phyloP scores from a whole-genome alignment of 2,113 vertebrate species.

The Mormyrus iriodes region DNA sequence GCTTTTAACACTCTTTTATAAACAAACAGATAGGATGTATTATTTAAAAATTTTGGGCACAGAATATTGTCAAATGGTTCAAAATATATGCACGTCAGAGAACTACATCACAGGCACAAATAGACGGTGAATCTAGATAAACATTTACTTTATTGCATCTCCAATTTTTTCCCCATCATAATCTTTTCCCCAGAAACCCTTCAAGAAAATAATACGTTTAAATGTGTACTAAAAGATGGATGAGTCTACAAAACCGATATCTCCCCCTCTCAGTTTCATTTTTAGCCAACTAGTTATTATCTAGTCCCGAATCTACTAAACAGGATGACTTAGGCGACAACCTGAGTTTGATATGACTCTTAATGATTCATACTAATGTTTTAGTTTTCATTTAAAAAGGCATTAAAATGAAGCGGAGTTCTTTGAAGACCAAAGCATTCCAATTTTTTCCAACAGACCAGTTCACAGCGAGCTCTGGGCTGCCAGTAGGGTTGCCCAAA shows the following conservation, averaged over 20 bases:
- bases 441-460: constrained; percentile 97
- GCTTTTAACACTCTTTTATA: background rate
- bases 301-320: constrained; percentile 27
- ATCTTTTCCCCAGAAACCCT: constrained; percentile 35
- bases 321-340: constrained; percentile 50
- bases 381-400: constrained; percentile 50
- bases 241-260: background rate
- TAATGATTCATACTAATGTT: constrained; percentile 2
- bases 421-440: constrained; percentile 99
- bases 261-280: background rate
- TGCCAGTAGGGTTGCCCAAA: constrained; percentile 95
- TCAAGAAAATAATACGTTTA: constrained; percentile 35
- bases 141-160: constrained; percentile 55
- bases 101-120: background rate
- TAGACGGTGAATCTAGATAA: constrained; percentile 16
- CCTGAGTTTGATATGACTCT: constrained; percentile 62
- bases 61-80: background rate
- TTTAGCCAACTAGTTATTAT: background rate
- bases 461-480: constrained; percentile 96
- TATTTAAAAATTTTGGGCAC: background rate
- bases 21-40: background rate
- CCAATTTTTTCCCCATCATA: constrained; percentile 46
- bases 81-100: background rate
- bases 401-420: constrained; percentile 96
- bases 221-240: constrained; percentile 38